Conservation (phyloP, 2,888 invertebrate genomes). For the Caenorhabditis uteleia region DNA sequence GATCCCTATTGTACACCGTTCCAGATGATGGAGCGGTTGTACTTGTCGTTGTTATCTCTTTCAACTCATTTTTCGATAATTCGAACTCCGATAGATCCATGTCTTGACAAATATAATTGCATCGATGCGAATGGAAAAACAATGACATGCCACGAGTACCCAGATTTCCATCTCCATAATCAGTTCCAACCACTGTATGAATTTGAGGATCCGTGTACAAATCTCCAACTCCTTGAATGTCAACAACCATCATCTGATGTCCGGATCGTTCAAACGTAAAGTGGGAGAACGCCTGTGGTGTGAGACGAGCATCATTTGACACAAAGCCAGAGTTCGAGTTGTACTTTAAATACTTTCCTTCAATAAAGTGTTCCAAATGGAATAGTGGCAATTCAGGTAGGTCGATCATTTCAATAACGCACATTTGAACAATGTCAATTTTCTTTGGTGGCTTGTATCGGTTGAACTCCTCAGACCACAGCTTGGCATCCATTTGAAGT, state of each 20-base stretch:
- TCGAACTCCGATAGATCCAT: slow-evolving; percentile 74
- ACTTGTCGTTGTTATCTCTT: neutral
- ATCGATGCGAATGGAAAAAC: slow-evolving; percentile 75
- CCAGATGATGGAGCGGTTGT: slow-evolving; percentile 1
- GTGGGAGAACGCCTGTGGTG: slow-evolving; percentile 75
- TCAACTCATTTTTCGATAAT: slow-evolving; percentile 65
- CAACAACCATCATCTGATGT: slow-evolving; percentile 75
- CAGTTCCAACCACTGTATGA: slow-evolving; percentile 73
- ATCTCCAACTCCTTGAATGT: slow-evolving; percentile 75
- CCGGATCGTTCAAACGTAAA: slow-evolving; percentile 76
- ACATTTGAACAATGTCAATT: slow-evolving; percentile 75
- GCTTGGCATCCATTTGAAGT: slow-evolving; percentile 75
- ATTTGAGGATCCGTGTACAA: slow-evolving; percentile 76
- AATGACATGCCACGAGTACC: slow-evolving; percentile 75
- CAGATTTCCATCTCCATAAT: slow-evolving; percentile 75
- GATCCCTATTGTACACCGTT: slow-evolving; percentile 6
- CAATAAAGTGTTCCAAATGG: slow-evolving; percentile 75
- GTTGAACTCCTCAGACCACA: slow-evolving; percentile 76
- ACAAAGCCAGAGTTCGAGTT: slow-evolving; percentile 76
- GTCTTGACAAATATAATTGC: slow-evolving; percentile 74
- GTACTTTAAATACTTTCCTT: slow-evolving; percentile 75
- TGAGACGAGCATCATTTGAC: slow-evolving; percentile 72
- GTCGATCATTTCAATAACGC: slow-evolving; percentile 73
- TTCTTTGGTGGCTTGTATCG: slow-evolving; percentile 75
- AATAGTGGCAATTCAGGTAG: slow-evolving; percentile 71